Base-by-base conservation (phyloP, 2,113 vertebrate species). In the Callipepla californica region DNA sequence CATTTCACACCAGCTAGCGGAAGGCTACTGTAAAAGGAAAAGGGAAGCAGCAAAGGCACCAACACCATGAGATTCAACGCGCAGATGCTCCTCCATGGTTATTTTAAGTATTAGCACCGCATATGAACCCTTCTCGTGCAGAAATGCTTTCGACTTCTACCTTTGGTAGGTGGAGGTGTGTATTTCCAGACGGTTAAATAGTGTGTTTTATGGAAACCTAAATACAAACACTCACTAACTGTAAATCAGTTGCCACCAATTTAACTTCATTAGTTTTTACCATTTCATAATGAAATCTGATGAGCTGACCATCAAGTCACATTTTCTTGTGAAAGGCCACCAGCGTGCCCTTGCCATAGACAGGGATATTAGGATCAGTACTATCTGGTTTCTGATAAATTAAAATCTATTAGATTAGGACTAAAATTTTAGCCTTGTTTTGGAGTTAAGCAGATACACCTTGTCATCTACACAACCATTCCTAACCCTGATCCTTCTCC, bases 101-200 rank as follows among this genome's bases (percentile, higher is more conserved):
- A 5, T 21, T 14, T n/a, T 4, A 8, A 20, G 47, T 2, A 2
- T 0, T 1, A 19, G 26, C 0, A 1, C 30, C 2, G 42, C 6
- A 13, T 6, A 5, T 0, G 16, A 4, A 1, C 0, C 2, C 11
- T 40, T 13, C 18, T 34, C n/a, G 21, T 1, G 7, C 4, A 58
- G 45, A 77, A 62, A 69, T 2, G 18, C 7, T 14, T 44, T 26
- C 13, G 38, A 22, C 16, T 23, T 19, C 2, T 18, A 5, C 11
- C 75, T 73, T 22, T 13, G 18, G 32, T 30, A 45, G 53, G 38
- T 4, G 0, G 6, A 21, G 44, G 21, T 13, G n/a, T 57, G 2
- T 26, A 11, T 15, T 18, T 58, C 40, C 16, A 36, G 50, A n/a
- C 0, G 15, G 72, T 16, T 61, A 62, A 17, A 4, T 3, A 7